Conservation (phyloP, 2,113 vertebrate genomes). For the Sorex fumeus region DNA sequence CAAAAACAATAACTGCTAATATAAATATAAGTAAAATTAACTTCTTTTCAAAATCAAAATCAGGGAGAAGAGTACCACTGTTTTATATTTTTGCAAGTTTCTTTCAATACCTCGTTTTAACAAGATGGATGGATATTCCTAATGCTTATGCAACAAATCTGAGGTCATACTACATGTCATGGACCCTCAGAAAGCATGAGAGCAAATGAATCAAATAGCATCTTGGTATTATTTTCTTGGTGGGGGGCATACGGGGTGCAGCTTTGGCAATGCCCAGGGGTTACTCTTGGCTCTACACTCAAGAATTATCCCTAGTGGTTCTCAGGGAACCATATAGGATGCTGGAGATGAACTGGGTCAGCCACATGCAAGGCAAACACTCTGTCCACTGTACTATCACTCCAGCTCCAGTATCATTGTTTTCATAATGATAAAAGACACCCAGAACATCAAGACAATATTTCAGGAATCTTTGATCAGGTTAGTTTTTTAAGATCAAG, state of each 20-base stretch:
- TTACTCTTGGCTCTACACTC: too few relatives aligned
- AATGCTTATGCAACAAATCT: not conserved
- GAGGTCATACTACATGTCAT: not conserved
- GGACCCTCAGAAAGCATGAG: not conserved
- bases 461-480: not conserved
- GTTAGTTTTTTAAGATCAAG: constrained; percentile 4
- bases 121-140: not conserved
- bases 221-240: too few relatives aligned
- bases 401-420: not conserved
- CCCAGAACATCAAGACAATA: not conserved
- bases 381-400: too few relatives aligned
- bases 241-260: too few relatives aligned
- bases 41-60: constrained; percentile 37
- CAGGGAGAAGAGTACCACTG: not conserved
- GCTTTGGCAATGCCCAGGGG: too few relatives aligned
- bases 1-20: constrained; percentile 2
- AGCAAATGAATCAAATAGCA: too few relatives aligned
- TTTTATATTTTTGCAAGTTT: constrained; percentile 1
- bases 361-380: too few relatives aligned
- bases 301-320: too few relatives aligned
- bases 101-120: not conserved
- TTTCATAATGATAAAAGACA: not conserved
- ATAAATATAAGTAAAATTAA: constrained; percentile 19
- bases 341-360: too few relatives aligned
- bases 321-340: too few relatives aligned